Conservation (phyloP, 2,113 vertebrate species). For the Elaphurus davidianus region DNA sequence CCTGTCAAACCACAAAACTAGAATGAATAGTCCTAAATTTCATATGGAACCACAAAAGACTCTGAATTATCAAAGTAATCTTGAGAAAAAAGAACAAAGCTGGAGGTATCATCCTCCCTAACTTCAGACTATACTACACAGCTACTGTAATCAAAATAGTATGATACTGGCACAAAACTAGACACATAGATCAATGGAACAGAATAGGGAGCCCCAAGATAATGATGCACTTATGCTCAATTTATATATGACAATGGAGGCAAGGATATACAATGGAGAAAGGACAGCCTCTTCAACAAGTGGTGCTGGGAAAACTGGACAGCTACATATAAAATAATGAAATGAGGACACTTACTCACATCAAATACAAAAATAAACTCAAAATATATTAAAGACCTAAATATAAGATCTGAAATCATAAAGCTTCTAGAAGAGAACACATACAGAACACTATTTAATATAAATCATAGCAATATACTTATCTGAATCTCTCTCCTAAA, state of each 20-base stretch:
- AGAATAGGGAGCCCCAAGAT: neutral
- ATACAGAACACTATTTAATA: neutral
- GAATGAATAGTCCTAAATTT: neutral
- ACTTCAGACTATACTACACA: neutral
- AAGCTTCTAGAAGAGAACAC: neutral
- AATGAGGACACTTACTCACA: neutral
- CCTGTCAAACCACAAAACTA: neutral
- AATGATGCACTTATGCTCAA: neutral
- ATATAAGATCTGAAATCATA: neutral
- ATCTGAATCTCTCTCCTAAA: neutral
- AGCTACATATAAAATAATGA: neutral
- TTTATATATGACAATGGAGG: neutral
- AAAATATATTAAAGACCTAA: neutral
- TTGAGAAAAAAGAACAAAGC: neutral
- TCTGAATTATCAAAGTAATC: neutral
- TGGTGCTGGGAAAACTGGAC: neutral
- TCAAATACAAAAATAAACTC: neutral
- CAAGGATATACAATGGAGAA: neutral
- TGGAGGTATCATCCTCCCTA: neutral
- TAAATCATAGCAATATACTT: neutral
- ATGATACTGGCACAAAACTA: neutral
- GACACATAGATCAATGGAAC: neutral
- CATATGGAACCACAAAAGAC: neutral
- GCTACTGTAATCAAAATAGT: neutral
- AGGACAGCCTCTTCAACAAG: neutral